A percentile compares a stretch with the other conserved stretches of the same genome.
These are phyloP conservation scores for Ceyx cyanopectus DNA, from an alignment of 2,113 vertebrate genomes.

Conservation along the genomic window DNA sequence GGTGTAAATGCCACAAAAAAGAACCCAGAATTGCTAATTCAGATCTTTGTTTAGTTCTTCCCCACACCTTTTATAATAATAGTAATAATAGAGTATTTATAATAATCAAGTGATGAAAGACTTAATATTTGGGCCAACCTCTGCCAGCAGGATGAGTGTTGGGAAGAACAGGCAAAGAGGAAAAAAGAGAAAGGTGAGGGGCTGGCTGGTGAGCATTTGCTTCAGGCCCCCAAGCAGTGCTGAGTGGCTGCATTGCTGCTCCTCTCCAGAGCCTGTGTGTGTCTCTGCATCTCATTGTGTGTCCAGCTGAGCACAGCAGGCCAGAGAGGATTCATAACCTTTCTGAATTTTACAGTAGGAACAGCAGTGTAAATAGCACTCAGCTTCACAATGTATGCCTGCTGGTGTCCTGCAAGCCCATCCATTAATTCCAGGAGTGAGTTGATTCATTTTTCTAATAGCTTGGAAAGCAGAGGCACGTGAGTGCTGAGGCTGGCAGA, in stretches of 20 bases:
- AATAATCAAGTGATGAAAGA: background rate
- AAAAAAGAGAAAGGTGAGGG: background rate
- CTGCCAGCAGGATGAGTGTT: background rate
- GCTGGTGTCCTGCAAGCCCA: slow-evolving; percentile 30
- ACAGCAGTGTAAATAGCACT: slow-evolving; percentile 60
- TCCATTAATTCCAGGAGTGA: slow-evolving; percentile 54
- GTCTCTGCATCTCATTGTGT: slow-evolving; percentile 59
- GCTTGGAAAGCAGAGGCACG: slow-evolving; percentile 8
- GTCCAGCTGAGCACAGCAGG: slow-evolving; percentile 34
- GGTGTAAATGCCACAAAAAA: slow-evolving; percentile 8
- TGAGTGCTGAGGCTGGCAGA: background rate
- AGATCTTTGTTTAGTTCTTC: background rate
- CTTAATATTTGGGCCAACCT: background rate
- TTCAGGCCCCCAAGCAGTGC: slow-evolving; percentile 9
- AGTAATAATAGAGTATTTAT: background rate
- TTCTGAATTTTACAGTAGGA: slow-evolving; percentile 62
- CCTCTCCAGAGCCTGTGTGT: slow-evolving; percentile 48
- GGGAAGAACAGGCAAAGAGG: background rate
- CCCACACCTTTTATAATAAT: background rate
- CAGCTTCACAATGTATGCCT: slow-evolving; percentile 54
- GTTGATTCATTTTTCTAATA: slow-evolving; percentile 58
- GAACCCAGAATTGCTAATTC: slow-evolving; percentile 29
- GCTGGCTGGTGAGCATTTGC: background rate
- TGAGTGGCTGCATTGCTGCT: slow-evolving; percentile 12
- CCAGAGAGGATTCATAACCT: slow-evolving; percentile 63